Percentiles rank a stretch among this genome's conserved stretches.
Conservation (phyloP, 2,888 invertebrate species). For the Xestia xanthographa region DNA sequence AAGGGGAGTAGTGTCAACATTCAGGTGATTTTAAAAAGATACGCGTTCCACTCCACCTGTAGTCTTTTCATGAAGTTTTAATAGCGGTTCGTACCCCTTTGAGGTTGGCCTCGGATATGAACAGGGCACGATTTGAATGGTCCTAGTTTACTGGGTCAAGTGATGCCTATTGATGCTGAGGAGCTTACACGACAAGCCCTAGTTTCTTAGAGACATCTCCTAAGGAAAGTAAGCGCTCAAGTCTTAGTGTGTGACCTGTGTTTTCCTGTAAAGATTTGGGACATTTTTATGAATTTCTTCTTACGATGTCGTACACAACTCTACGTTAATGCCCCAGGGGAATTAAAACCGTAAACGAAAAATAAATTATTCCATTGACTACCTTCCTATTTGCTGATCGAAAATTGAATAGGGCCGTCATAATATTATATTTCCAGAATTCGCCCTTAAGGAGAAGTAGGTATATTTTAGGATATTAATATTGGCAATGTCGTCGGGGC, state of each 20-base stretch:
- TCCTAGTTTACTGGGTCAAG: slow-evolving; percentile 84
- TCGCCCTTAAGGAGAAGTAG: slow-evolving; percentile 35
- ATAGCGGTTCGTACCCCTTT: slow-evolving; percentile 77
- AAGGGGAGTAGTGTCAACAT: slow-evolving; percentile 71
- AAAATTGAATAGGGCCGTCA: slow-evolving; percentile 35
- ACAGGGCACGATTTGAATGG: slow-evolving; percentile 83
- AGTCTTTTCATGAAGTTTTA: slow-evolving; percentile 83
- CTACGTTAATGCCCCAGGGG: slow-evolving; percentile 18
- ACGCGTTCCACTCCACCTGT: slow-evolving; percentile 66
- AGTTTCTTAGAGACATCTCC: slow-evolving; percentile 73
- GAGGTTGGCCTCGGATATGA: slow-evolving; percentile 77
- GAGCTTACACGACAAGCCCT: slow-evolving; percentile 72
- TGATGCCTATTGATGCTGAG: slow-evolving; percentile 80
- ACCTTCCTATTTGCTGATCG: slow-evolving; percentile 28
- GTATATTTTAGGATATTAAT: slow-evolving; percentile 41
- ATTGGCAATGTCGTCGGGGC: slow-evolving; percentile 39
- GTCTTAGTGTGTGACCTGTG: slow-evolving; percentile 29
- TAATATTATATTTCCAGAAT: slow-evolving; percentile 29
- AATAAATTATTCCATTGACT: slow-evolving; percentile 35
- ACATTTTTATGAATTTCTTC: slow-evolving; percentile 6
- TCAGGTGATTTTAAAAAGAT: slow-evolving; percentile 77
- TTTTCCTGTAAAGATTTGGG: slow-evolving; percentile 32
- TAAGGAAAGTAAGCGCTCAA: slow-evolving; percentile 63
- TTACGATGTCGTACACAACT: slow-evolving; percentile 12
- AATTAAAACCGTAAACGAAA: slow-evolving; percentile 32